Percentiles rank a stretch among this genome's conserved stretches.
These are phyloP conservation scores for Sapajus apella DNA, from an alignment of 2,113 vertebrate species.

Conservation along the genomic window DNA sequence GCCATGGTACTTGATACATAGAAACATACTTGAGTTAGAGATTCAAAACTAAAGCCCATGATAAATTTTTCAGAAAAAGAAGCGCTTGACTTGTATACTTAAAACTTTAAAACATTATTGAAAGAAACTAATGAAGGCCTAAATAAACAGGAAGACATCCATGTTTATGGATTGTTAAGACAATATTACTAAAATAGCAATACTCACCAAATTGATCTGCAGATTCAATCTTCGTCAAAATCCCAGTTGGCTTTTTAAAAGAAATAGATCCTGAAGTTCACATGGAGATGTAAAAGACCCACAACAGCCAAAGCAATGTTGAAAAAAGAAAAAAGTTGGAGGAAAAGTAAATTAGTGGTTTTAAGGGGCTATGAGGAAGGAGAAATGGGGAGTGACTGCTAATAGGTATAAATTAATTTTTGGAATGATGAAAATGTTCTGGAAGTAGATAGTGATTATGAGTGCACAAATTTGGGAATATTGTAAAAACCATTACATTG, in stretches of 20 bases:
- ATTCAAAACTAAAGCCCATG: not conserved
- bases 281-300: not conserved
- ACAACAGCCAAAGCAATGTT: not conserved
- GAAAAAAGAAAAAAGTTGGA: not conserved
- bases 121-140: not conserved
- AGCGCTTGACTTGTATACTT: not conserved
- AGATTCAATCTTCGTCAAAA: not conserved
- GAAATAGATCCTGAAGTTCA: conserved; percentile 11
- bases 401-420: not conserved
- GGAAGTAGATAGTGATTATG: not conserved
- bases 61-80: not conserved
- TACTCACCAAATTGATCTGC: not conserved
- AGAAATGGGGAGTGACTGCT: not conserved
- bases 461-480: not conserved
- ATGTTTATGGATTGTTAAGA: not conserved
- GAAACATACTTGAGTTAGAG: not conserved
- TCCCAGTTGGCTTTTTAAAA: not conserved
- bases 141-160: not conserved
- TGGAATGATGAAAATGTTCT: not conserved
- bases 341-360: not conserved
- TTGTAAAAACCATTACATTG: not conserved
- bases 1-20: not conserved
- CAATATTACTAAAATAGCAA: not conserved
- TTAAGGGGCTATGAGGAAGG: not conserved
- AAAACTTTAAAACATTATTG: not conserved